These are phyloP conservation scores for Monopterus albus DNA, from an alignment of 2,113 vertebrate species.

Conservation along the genomic window DNA sequence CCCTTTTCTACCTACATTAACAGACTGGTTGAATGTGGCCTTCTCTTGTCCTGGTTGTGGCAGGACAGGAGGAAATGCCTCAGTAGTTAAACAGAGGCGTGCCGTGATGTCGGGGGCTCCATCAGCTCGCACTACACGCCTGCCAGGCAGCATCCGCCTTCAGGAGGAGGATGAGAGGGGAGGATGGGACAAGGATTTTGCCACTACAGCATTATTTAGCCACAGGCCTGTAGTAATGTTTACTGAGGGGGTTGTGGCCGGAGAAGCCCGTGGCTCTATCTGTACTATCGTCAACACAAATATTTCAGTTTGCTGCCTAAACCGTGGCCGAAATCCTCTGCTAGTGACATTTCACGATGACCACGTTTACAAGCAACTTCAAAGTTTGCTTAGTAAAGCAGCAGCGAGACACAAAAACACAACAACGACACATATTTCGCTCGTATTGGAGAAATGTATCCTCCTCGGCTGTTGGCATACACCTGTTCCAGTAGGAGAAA, in stretches of 20 bases:
- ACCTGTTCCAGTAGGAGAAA: conserved; percentile 59
- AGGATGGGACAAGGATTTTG: conserved; percentile 30
- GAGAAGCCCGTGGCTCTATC: neutral
- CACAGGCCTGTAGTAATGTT: conserved; percentile 27
- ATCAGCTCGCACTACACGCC: conserved; percentile 30
- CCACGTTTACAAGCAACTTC: conserved; percentile 14
- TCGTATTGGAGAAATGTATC: neutral
- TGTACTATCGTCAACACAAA: conserved; percentile 30
- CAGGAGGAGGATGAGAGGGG: conserved; percentile 4
- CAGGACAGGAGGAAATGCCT: neutral
- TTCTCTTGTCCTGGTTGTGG: conserved; percentile 19
- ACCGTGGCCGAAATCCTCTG: conserved; percentile 5
- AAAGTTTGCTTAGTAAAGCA: conserved; percentile 33
- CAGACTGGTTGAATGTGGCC: neutral
- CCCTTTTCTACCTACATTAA: neutral
- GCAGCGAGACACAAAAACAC: neutral
- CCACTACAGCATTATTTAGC: conserved; percentile 34
- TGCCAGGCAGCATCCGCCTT: conserved; percentile 55
- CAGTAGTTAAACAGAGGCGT: conserved; percentile 41
- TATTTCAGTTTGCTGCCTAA: conserved; percentile 52
- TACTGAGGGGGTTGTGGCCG: neutral
- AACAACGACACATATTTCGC: neutral
- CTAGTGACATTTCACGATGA: neutral
- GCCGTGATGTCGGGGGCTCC: conserved; percentile 40
- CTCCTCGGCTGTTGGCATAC: neutral